phyloP scores from a whole-genome alignment of 2,113 vertebrate species.

The Azemiops feae region DNA sequence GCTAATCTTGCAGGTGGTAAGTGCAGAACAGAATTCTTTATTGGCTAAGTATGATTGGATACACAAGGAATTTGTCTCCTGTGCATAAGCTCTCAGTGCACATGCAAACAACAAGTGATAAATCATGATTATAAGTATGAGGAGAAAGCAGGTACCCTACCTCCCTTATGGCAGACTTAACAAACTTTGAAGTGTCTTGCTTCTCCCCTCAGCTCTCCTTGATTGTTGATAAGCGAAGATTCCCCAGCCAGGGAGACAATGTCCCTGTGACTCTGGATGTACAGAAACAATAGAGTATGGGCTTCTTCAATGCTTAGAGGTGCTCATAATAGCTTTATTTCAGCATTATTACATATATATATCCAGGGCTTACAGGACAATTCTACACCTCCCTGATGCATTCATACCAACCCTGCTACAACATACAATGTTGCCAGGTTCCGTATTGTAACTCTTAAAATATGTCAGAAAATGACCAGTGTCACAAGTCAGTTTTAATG shows the following conservation, averaged over 20 bases:
- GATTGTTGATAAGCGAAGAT: neutral
- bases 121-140: neutral
- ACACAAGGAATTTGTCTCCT: neutral
- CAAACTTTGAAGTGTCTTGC: neutral
- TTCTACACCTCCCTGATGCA: neutral
- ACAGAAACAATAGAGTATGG: neutral
- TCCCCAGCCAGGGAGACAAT: neutral
- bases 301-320: neutral
- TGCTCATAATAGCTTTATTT: neutral
- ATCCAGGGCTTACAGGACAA: neutral
- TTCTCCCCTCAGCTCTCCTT: neutral
- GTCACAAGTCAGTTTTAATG: neutral
- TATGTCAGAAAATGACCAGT: neutral
- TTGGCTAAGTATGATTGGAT: neutral
- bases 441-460: neutral
- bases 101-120: neutral
- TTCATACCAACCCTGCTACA: neutral
- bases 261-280: neutral
- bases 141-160: neutral
- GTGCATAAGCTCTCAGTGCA: neutral
- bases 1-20: no score
- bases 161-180: no score
- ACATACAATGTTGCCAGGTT: neutral
- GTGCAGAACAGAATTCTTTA: no score
- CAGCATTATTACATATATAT: neutral